Percentiles rank a stretch among this genome's conserved stretches.
These are phyloP conservation scores for Drosophila bocki DNA, from an alignment of 1,140 invertebrate genomes.

Conservation along the genomic window DNA sequence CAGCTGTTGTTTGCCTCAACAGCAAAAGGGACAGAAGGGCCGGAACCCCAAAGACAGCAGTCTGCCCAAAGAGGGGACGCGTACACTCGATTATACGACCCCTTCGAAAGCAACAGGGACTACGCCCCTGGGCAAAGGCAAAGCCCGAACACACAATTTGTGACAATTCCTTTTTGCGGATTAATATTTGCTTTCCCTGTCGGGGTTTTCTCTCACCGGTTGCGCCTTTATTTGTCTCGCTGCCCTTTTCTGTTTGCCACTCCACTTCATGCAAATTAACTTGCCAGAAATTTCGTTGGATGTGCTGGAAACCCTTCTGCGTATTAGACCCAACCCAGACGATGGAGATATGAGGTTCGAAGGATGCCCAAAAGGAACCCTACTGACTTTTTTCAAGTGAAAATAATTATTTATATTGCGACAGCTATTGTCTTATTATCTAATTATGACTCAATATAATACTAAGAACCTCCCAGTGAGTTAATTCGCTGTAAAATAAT, in stretches of 20 bases:
- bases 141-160: constrained; percentile 73
- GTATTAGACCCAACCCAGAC: constrained; percentile 13
- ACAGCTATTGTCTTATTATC: background rate
- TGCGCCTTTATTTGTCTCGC: constrained; percentile 77
- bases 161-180: constrained; percentile 83
- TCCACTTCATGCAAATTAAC: constrained; percentile 79
- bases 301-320: constrained; percentile 18
- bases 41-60: constrained; percentile 11
- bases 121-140: constrained; percentile 33
- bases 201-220: constrained; percentile 62
- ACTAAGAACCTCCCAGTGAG: background rate
- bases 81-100: background rate
- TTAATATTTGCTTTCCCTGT: constrained; percentile 76
- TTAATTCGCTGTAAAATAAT: background rate
- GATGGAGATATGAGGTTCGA: constrained; percentile 5
- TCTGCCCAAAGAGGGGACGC: constrained; percentile 6
- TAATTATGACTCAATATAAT: background rate
- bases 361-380: background rate
- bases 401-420: background rate
- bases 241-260: constrained; percentile 58
- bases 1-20: constrained; percentile 75
- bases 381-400: background rate
- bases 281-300: constrained; percentile 70
- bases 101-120: constrained; percentile 15
- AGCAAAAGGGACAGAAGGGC: constrained; percentile 37